A percentile compares a stretch with the other conserved stretches of the same genome.
phyloP scores from a whole-genome alignment of 2,797 vertebrate genomes.

The Carcharodon carcharias region DNA sequence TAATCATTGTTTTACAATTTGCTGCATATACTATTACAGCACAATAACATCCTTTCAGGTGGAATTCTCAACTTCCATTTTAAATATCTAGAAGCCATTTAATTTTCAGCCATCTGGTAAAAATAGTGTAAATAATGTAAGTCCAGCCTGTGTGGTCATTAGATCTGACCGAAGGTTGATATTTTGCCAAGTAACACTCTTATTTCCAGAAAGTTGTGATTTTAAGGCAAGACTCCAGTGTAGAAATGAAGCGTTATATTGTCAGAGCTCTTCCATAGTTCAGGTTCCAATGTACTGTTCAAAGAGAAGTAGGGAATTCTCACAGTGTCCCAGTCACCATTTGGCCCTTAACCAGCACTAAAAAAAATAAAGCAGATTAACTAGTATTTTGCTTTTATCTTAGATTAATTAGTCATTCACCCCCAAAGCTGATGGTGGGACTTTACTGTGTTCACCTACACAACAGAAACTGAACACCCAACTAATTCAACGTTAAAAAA shows the following conservation, averaged over 20 bases:
- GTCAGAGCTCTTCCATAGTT: not conserved
- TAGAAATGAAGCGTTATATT: not conserved
- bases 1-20: not conserved
- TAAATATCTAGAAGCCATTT: not conserved
- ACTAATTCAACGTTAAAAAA: not conserved
- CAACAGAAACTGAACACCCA: not conserved
- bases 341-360: not conserved
- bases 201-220: not conserved
- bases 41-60: not conserved
- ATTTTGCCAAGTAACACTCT: not conserved
- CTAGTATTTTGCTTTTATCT: not conserved
- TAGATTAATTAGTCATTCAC: not conserved
- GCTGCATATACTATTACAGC: not conserved
- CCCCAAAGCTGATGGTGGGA: not conserved
- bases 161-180: constrained; percentile 27
- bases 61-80: not conserved
- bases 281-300: not conserved
- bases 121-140: not conserved
- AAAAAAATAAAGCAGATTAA: not conserved
- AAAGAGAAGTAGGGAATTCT: not conserved
- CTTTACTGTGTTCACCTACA: not conserved
- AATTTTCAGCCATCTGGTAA: not conserved
- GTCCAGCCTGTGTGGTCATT: constrained; percentile 42
- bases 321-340: not conserved
- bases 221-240: not conserved